These are phyloP conservation scores for Cylas formicarius DNA, from an alignment of 1,140 invertebrate genomes.

Conservation along the genomic window DNA sequence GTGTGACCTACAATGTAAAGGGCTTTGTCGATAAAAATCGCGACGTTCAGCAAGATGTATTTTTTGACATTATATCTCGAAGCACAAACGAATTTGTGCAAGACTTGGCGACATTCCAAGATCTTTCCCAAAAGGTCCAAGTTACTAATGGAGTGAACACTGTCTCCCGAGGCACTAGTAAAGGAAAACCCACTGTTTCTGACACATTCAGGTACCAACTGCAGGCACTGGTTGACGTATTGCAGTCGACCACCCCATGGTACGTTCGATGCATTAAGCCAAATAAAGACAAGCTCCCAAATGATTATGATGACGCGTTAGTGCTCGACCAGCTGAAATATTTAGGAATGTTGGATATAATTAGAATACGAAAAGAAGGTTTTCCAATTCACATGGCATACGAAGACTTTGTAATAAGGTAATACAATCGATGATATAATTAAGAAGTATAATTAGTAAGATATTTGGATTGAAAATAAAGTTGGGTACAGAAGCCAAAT, in stretches of 20 bases:
- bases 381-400: conserved; percentile 83
- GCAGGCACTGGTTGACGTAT: conserved; percentile 83
- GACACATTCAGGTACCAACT: conserved; percentile 89
- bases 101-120: conserved; percentile 80
- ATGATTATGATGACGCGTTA: conserved; percentile 74
- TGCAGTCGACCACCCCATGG: conserved; percentile 90
- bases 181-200: conserved; percentile 87
- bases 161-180: conserved; percentile 76
- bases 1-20: conserved; percentile 82
- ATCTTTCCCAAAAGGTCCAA: conserved; percentile 35
- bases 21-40: conserved; percentile 98
- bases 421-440: neutral
- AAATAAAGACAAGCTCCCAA: conserved; percentile 78
- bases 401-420: conserved; percentile 60
- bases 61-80: conserved; percentile 85
- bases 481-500: no score
- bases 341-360: conserved; percentile 93
- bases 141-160: conserved; percentile 49
- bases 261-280: conserved; percentile 95
- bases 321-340: conserved; percentile 88
- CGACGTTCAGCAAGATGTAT: conserved; percentile 89
- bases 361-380: conserved; percentile 86
- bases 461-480: no score
- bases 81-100: conserved; percentile 82
- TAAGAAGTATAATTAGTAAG: conserved; percentile 1